These are phyloP conservation scores for Bradypodion pumilum DNA, from an alignment of 2,797 vertebrate genomes.

Conservation along the genomic window DNA sequence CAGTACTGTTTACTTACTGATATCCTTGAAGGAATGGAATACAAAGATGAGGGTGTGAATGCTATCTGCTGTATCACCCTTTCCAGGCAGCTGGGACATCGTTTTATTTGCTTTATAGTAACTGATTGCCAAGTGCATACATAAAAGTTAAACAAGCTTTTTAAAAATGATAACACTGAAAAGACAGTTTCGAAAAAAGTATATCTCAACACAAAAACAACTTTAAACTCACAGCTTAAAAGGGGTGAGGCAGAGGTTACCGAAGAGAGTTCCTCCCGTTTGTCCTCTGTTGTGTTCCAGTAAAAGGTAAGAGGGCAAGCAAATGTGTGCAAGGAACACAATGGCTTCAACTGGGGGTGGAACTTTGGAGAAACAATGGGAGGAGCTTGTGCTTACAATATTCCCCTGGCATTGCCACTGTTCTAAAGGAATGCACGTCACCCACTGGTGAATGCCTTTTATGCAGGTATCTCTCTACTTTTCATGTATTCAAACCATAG, in stretches of 20 bases:
- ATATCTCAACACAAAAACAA: slow-evolving; percentile 39
- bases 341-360: neutral
- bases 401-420: slow-evolving; percentile 10
- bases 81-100: slow-evolving; percentile 67
- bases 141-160: slow-evolving; percentile 76
- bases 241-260: slow-evolving; percentile 67
- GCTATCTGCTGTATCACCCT: slow-evolving; percentile 68
- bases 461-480: neutral
- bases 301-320: slow-evolving; percentile 34
- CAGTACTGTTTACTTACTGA: slow-evolving; percentile 68
- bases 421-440: slow-evolving; percentile 28
- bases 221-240: slow-evolving; percentile 65
- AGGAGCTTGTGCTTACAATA: neutral
- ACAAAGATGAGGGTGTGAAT: slow-evolving; percentile 72
- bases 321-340: neutral
- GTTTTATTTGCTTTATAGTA: slow-evolving; percentile 81
- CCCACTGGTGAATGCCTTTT: slow-evolving; percentile 14
- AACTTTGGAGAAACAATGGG: neutral
- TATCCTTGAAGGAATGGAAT: slow-evolving; percentile 68
- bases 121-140: slow-evolving; percentile 74
- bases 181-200: slow-evolving; percentile 75
- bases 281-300: slow-evolving; percentile 47
- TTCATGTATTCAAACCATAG: neutral
- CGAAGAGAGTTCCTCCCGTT: slow-evolving; percentile 59
- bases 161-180: slow-evolving; percentile 72